A percentile compares a stretch with the other conserved stretches of the same genome.
These are phyloP conservation scores for Mimumesa dahlbomi DNA, from an alignment of 2,888 invertebrate genomes.

Conservation along the genomic window DNA sequence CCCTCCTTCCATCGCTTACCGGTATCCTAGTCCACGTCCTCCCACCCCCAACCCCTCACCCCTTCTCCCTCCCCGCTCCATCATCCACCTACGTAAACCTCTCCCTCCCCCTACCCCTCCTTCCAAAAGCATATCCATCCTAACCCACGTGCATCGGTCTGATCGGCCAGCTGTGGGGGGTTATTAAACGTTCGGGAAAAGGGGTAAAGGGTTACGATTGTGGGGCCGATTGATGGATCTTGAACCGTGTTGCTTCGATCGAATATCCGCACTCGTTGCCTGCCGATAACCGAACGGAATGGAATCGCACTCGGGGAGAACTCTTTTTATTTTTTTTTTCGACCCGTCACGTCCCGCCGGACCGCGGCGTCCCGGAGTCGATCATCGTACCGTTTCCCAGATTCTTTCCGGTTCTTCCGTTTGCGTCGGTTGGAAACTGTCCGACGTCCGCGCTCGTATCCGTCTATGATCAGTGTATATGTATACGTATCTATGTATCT, in stretches of 20 bases:
- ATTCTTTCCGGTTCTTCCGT: no score
- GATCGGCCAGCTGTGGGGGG: slow-evolving; percentile 58
- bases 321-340: no score
- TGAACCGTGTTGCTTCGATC: slow-evolving; percentile 40
- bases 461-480: no score
- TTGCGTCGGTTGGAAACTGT: no score
- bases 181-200: slow-evolving; percentile 62
- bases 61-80: slow-evolving; percentile 1
- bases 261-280: slow-evolving; percentile 34
- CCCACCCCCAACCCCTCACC: slow-evolving; percentile 2
- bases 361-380: no score
- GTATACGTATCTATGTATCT: no score
- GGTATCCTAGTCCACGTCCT: slow-evolving; percentile 22
- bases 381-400: no score
- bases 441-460: no score
- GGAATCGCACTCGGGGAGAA: slow-evolving; percentile 18
- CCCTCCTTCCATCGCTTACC: slow-evolving; percentile 18
- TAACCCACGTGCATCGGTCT: slow-evolving; percentile 47
- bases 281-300: slow-evolving; percentile 30
- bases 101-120: slow-evolving; percentile 29
- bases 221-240: slow-evolving; percentile 57
- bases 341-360: no score
- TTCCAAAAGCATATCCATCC: slow-evolving; percentile 47
- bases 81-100: slow-evolving; percentile 24
- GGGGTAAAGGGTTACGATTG: slow-evolving; percentile 55